Evolutionary conservation across 2,888 invertebrate genomes (phyloP), one percentile per base, ranked within the genome.

Genomic region (Mesorhabditis belari): DNA sequence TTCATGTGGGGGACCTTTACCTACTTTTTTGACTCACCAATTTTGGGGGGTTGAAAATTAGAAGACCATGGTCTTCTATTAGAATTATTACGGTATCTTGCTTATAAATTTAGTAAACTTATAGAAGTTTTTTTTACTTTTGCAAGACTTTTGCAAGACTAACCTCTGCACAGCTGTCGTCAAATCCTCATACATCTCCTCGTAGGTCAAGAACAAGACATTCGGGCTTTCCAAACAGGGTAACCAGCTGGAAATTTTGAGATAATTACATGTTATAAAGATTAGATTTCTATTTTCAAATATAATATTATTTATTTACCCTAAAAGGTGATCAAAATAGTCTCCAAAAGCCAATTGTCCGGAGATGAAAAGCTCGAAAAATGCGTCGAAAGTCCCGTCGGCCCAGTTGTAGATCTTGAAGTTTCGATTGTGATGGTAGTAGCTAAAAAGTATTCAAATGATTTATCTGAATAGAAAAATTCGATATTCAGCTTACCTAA

Each of bases 381-480:
- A 80, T n/a, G 66, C 68, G 57, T 79, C 64, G 59, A 76, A 64
- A 5, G 77, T 69, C 12, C 79, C 79, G 35, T 71, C 61, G 9
- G 62, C 66, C 67, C 70, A 79, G 60, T 80, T 73, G 67, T 77
- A 77, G 63, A 77, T 73, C 61, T 78, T 79, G 74, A 79, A 79
- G 63, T 76, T 77, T 25, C 71, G 69, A 58, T 76, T 77, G 65
- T 78, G 74, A 57, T 73, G 72, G 62, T 58, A 74, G 55, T 70
- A 70, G 57, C 69, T 70, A 51, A 67, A 62, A n/a, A 35, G 49
- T 4, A 28, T 50, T 9, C 12, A 44, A n/a, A 12, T n/a, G 23
- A 21, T 19, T 12, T 51, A 60, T 27, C 9, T 5, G 25, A 26
- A 21, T 49, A 17, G 4, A 17, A n/a, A 17, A 21, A 53, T 6